A percentile compares a stretch with the other conserved stretches of the same genome.
phyloP scores from a whole-genome alignment of 1,140 invertebrate species.

The Euschistus heros region DNA sequence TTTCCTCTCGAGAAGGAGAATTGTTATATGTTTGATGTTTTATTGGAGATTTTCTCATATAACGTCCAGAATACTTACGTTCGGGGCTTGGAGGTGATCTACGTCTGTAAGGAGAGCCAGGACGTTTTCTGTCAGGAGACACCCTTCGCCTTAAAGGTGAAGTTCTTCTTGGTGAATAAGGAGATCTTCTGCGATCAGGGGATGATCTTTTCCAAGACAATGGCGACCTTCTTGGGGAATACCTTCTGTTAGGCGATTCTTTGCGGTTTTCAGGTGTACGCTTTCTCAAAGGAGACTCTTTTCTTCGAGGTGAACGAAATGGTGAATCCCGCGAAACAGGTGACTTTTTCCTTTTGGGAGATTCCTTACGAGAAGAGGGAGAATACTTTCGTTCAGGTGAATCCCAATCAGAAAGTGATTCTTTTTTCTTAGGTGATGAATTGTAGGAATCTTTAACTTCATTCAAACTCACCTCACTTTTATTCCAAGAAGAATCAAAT shows the following conservation, averaged over 20 bases:
- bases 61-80: neutral
- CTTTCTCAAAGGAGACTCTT: slow-evolving; percentile 9
- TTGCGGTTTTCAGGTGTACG: neutral
- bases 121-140: neutral
- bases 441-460: neutral
- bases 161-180: slow-evolving; percentile 9
- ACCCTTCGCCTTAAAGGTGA: slow-evolving; percentile 15
- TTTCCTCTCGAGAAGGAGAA: neutral
- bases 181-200: slow-evolving; percentile 14
- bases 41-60: slow-evolving; percentile 1
- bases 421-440: neutral
- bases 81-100: neutral
- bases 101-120: neutral
- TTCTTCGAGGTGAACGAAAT: neutral
- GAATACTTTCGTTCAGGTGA: neutral
- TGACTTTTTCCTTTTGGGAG: slow-evolving; percentile 9
- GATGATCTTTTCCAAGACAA: neutral
- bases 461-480: too few species aligned
- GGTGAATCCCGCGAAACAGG: neutral
- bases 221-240: neutral
- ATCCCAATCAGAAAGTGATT: neutral
- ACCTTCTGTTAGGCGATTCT: neutral
- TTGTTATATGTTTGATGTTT: neutral
- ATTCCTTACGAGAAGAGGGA: neutral
- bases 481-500: neutral